Evolutionary conservation across 2,113 vertebrate genomes (phyloP).

Genomic region (Potamarius usumacintae): DNA sequence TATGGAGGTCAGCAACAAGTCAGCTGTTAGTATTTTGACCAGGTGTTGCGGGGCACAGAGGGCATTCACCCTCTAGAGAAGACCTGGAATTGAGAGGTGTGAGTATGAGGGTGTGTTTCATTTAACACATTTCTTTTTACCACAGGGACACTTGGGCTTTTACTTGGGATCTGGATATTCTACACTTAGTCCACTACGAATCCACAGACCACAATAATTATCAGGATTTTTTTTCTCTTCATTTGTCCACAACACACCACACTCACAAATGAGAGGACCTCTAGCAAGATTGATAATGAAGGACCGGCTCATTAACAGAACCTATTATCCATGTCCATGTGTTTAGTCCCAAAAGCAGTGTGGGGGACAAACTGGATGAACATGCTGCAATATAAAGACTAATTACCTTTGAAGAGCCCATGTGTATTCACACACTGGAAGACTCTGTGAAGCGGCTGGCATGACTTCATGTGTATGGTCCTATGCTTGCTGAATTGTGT

Average conservation of each 20-base stretch:
- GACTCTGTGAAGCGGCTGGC: constrained; percentile 62
- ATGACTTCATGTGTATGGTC: constrained; percentile 60
- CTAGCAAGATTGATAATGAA: constrained; percentile 80
- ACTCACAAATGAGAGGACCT: constrained; percentile 64
- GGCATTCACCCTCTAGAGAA: constrained; percentile 67
- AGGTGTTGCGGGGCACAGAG: constrained; percentile 74
- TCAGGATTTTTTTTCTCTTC: constrained; percentile 57
- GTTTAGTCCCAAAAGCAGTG: constrained; percentile 71
- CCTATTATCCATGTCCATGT: constrained; percentile 80
- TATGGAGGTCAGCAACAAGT: constrained; percentile 70
- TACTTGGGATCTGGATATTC: constrained; percentile 58
- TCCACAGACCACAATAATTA: constrained; percentile 39
- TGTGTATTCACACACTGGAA: constrained; percentile 65
- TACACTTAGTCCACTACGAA: constrained; percentile 59
- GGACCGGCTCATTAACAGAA: constrained; percentile 79
- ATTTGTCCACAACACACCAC: constrained; percentile 67
- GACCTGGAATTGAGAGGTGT: constrained; percentile 52
- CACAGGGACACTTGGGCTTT: constrained; percentile 56
- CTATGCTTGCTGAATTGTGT: constrained; percentile 61
- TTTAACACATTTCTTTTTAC: constrained; percentile 60
- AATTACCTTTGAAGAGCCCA: constrained; percentile 76
- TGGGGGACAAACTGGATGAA: constrained; percentile 72
- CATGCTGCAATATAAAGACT: constrained; percentile 78
- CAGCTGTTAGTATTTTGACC: constrained; percentile 77
- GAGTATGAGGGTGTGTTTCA: constrained; percentile 51